These are phyloP conservation scores for Hyposoter dolosus DNA, from an alignment of 2,888 invertebrate species.

Conservation along the genomic window DNA sequence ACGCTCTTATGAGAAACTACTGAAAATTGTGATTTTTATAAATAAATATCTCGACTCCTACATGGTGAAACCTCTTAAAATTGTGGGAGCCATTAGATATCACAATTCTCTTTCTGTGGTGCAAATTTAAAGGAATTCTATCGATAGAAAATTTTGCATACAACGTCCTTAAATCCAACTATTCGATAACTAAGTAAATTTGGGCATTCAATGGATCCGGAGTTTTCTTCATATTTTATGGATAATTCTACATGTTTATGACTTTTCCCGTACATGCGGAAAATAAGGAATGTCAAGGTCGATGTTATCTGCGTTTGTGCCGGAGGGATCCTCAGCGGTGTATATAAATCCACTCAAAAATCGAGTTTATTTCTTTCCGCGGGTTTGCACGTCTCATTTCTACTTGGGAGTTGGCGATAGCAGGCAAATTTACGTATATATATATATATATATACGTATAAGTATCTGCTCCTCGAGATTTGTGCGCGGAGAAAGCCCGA, in stretches of 20 bases:
- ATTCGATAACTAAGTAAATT: neutral
- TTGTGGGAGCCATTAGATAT: too few relatives aligned
- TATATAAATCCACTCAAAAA: constrained; percentile 76
- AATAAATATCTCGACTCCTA: too few relatives aligned
- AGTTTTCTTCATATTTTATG: neutral
- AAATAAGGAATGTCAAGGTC: constrained; percentile 45
- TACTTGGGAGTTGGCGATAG: constrained; percentile 25
- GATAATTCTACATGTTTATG: constrained; percentile 8
- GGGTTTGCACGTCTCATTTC: constrained; percentile 66
- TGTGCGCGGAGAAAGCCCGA: constrained; percentile 45
- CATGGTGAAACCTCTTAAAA: too few relatives aligned
- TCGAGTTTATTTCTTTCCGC: constrained; percentile 76
- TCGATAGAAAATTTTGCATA: too few relatives aligned
- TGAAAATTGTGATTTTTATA: too few relatives aligned
- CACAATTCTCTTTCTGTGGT: too few relatives aligned
- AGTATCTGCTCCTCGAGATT: constrained; percentile 31
- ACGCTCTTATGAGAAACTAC: too few relatives aligned
- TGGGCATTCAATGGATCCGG: neutral
- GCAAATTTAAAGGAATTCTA: too few relatives aligned
- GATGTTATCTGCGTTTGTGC: constrained; percentile 62
- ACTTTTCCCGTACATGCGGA: constrained; percentile 5
- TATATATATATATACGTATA: neutral
- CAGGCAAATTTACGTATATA: constrained; percentile 32
- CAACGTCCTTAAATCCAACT: neutral
- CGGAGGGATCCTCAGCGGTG: constrained; percentile 53